Evolutionary conservation across 2,888 invertebrate genomes (phyloP).

Genomic region (Philaethria dido): DNA sequence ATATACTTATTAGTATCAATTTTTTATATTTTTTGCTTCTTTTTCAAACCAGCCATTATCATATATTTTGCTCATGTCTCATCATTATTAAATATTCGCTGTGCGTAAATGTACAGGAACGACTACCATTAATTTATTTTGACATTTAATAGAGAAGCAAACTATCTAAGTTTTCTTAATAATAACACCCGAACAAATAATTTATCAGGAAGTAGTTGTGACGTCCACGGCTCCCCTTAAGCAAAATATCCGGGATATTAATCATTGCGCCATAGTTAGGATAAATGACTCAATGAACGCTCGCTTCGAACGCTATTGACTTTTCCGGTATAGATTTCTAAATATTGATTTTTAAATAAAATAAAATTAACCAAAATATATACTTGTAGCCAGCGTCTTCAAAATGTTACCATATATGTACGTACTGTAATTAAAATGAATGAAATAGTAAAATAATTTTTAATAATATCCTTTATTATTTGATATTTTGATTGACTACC

Average conservation of each 20-base stretch:
- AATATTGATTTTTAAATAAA: slow-evolving; percentile 61
- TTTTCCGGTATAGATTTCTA: slow-evolving; percentile 71
- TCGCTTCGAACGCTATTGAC: slow-evolving; percentile 63
- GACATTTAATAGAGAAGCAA: slow-evolving; percentile 23
- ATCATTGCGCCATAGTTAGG: slow-evolving; percentile 73
- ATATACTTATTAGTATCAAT: too few relatives aligned
- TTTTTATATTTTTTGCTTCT: too few relatives aligned
- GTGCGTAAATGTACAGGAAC: not conserved
- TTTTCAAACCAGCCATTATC: not conserved
- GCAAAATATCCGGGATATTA: slow-evolving; percentile 77
- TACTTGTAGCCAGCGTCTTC: not conserved
- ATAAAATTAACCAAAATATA: slow-evolving; percentile 55
- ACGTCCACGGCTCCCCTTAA: slow-evolving; percentile 59
- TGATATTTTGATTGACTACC: slow-evolving; percentile 26
- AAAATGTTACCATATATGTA: not conserved
- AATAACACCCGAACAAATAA: slow-evolving; percentile 37
- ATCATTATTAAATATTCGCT: not conserved
- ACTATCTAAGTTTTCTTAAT: slow-evolving; percentile 28
- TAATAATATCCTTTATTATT: not conserved
- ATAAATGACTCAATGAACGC: slow-evolving; percentile 75
- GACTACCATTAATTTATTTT: slow-evolving; percentile 3
- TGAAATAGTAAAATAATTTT: not conserved
- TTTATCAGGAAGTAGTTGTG: slow-evolving; percentile 46
- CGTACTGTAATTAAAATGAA: not conserved
- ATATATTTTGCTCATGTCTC: not conserved